Evolutionary conservation across 2,113 vertebrate genomes (phyloP).

Genomic region (Trinectes maculatus): DNA sequence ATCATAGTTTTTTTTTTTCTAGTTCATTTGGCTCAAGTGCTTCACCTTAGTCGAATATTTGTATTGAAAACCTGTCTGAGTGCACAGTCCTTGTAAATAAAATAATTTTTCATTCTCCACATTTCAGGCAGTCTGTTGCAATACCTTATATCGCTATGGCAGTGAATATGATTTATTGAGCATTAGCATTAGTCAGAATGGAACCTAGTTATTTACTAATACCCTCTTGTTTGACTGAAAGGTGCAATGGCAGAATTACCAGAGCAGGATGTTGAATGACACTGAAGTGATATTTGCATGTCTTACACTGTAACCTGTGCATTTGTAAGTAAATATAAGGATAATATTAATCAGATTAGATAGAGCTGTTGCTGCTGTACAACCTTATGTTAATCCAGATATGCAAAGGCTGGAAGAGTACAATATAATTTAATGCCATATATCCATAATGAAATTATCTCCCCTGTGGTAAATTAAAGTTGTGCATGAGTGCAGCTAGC

Average conservation of each 20-base stretch:
- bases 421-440: background rate
- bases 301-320: background rate
- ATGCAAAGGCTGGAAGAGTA: background rate
- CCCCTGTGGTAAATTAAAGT: background rate
- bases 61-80: no score
- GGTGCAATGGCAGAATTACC: constrained; percentile 2
- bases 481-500: background rate
- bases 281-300: background rate
- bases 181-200: background rate
- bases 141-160: no score
- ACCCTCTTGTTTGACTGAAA: constrained; percentile 4
- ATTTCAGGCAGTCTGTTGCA: no score
- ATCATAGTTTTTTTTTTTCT: no score
- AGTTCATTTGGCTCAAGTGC: no score
- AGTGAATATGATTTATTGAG: no score
- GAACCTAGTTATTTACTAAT: constrained; percentile 19
- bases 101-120: no score
- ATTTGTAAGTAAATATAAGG: background rate
- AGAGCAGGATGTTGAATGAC: constrained; percentile 4
- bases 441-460: background rate
- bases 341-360: background rate
- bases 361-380: background rate
- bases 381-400: background rate
- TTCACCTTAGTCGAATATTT: no score
- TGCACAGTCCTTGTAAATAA: no score